phyloP scores from a whole-genome alignment of 2,888 invertebrate genomes.

The Pseudococcus jackbeardsleyi region DNA sequence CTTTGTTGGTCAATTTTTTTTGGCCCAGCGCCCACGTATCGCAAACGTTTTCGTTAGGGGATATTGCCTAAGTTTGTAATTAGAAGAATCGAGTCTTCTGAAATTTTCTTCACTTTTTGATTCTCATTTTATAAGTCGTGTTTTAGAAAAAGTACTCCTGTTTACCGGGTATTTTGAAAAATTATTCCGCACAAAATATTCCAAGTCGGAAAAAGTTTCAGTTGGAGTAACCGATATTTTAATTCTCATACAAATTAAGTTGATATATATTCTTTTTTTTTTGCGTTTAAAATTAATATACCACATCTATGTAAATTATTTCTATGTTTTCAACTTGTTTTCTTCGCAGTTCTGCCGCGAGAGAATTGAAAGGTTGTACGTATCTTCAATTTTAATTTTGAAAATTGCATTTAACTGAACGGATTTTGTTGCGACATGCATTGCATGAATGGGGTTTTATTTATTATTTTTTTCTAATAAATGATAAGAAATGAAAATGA shows the following conservation, averaged over 20 bases:
- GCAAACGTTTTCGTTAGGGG: neutral
- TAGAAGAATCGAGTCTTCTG: neutral
- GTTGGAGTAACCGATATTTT: slow-evolving; percentile 44
- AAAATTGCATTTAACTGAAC: neutral
- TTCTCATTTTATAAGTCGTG: no score
- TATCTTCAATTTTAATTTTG: neutral
- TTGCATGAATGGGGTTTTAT: neutral
- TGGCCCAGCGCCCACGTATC: neutral
- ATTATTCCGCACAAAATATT: neutral
- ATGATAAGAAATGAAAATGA: neutral
- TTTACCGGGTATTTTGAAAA: neutral
- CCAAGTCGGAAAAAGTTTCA: slow-evolving; percentile 2
- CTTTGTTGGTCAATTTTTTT: neutral
- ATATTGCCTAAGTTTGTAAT: neutral
- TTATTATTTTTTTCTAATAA: slow-evolving; percentile 7
- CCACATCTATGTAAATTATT: slow-evolving; percentile 36
- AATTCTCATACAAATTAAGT: slow-evolving; percentile 48
- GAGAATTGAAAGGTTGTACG: neutral
- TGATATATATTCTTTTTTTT: slow-evolving; percentile 20
- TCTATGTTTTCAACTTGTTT: slow-evolving; percentile 37
- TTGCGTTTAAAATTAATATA: slow-evolving; percentile 31
- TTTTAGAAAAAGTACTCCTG: no score
- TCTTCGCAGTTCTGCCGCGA: neutral
- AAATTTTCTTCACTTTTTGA: neutral
- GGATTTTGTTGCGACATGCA: neutral